A percentile compares a stretch with the other conserved stretches of the same genome.
Conservation (phyloP, 2,113 vertebrate genomes). For the Aspidoscelis tigris region DNA sequence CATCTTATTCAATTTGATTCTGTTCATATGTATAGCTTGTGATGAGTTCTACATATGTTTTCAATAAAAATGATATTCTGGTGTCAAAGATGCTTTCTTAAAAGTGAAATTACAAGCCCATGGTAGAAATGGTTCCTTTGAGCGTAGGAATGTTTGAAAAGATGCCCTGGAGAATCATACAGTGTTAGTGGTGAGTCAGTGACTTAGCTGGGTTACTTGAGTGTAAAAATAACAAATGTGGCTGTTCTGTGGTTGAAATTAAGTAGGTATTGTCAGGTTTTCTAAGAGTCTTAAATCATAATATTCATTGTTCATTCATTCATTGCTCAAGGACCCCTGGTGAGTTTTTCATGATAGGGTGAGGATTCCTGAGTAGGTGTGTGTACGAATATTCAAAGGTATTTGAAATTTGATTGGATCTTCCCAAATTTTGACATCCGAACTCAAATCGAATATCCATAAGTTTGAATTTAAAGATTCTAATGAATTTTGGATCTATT, state of each 20-base stretch:
- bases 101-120: slow-evolving; percentile 9
- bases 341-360: too few relatives aligned
- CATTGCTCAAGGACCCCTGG: too few relatives aligned
- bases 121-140: slow-evolving; percentile 9
- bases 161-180: background rate
- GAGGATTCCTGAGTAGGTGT: too few relatives aligned
- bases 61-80: background rate
- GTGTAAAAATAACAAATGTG: background rate
- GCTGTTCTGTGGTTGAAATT: background rate
- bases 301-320: too few relatives aligned
- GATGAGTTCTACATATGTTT: background rate
- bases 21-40: background rate
- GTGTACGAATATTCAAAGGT: too few relatives aligned
- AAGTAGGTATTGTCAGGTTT: background rate
- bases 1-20: slow-evolving; percentile 33
- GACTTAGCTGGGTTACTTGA: background rate
- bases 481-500: too few relatives aligned
- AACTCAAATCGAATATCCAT: too few relatives aligned
- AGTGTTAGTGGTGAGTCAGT: background rate
- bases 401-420: too few relatives aligned
- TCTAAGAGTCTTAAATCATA: background rate
- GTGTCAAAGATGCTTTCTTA: background rate
- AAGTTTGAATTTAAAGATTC: too few relatives aligned
- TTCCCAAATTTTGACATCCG: too few relatives aligned
- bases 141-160: background rate